Evolutionary conservation across 2,113 vertebrate species (phyloP).

Genomic region (Myodes glareolus): DNA sequence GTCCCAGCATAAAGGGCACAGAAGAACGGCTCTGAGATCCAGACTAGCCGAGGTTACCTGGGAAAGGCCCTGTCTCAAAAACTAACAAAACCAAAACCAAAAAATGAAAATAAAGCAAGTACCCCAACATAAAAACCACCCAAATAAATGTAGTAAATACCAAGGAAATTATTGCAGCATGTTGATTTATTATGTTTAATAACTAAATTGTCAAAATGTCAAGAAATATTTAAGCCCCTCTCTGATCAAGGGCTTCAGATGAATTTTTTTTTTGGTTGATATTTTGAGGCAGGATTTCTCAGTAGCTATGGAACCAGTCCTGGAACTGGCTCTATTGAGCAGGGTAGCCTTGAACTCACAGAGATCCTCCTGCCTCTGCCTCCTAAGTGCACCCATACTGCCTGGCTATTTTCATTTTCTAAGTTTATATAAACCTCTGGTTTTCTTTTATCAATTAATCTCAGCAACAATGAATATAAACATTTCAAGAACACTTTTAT

Average conservation of each 20-base stretch:
- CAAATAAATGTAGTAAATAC: neutral
- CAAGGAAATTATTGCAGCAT: neutral
- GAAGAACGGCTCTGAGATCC: too few relatives aligned
- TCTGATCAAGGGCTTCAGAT: conserved; percentile 10
- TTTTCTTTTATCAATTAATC: conserved; percentile 48
- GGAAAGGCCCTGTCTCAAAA: neutral
- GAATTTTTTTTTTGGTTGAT: too few relatives aligned
- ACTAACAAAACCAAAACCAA: neutral
- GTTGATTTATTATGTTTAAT: conserved; percentile 24
- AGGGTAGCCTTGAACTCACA: too few relatives aligned
- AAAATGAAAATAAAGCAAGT: neutral
- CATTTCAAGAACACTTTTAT: neutral
- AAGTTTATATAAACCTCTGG: neutral
- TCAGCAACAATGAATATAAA: neutral
- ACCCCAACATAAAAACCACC: too few relatives aligned
- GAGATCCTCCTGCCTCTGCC: too few relatives aligned
- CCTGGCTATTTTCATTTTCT: neutral
- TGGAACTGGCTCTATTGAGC: too few relatives aligned
- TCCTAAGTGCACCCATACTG: too few relatives aligned
- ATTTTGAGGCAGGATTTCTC: too few relatives aligned
- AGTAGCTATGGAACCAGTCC: too few relatives aligned
- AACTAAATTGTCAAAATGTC: conserved; percentile 41
- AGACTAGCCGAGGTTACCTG: neutral
- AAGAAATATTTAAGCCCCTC: neutral
- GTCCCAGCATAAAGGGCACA: too few relatives aligned